These are phyloP conservation scores for Poeciliopsis gracilis DNA, from an alignment of 2,797 vertebrate genomes.

Conservation along the genomic window DNA sequence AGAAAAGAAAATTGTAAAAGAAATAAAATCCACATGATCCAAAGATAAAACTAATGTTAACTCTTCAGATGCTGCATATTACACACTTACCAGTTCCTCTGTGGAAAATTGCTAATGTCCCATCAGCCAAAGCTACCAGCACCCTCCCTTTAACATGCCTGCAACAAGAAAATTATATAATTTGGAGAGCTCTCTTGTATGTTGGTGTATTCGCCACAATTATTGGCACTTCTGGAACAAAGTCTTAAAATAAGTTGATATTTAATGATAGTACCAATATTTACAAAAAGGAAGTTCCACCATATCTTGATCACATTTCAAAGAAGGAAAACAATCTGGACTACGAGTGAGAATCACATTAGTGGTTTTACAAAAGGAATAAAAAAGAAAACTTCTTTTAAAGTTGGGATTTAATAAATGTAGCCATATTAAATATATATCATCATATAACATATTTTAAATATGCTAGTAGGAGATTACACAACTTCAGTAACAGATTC, in stretches of 20 bases:
- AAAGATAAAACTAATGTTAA: background rate
- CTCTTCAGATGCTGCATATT: background rate
- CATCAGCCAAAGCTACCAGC: constrained; percentile 94
- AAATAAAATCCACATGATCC: background rate
- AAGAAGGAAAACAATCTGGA: background rate
- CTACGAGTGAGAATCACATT: background rate
- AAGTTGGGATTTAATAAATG: background rate
- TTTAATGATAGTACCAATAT: background rate
- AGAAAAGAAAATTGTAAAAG: background rate
- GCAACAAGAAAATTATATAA: constrained; percentile 25
- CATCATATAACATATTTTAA: background rate
- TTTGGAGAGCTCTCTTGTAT: background rate
- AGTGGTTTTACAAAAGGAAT: background rate
- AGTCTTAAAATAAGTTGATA: background rate
- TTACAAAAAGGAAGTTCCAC: background rate
- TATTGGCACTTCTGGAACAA: background rate
- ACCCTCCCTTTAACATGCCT: constrained; percentile 97
- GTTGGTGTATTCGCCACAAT: background rate
- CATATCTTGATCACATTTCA: background rate
- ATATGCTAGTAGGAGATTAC: background rate
- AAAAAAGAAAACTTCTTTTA: background rate
- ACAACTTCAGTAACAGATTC: background rate
- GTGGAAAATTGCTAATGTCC: constrained; percentile 96
- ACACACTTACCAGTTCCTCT: constrained; percentile 84
- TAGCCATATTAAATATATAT: background rate